Evolutionary conservation across 1,140 invertebrate genomes (phyloP).

Genomic region (Bombus consobrinus): DNA sequence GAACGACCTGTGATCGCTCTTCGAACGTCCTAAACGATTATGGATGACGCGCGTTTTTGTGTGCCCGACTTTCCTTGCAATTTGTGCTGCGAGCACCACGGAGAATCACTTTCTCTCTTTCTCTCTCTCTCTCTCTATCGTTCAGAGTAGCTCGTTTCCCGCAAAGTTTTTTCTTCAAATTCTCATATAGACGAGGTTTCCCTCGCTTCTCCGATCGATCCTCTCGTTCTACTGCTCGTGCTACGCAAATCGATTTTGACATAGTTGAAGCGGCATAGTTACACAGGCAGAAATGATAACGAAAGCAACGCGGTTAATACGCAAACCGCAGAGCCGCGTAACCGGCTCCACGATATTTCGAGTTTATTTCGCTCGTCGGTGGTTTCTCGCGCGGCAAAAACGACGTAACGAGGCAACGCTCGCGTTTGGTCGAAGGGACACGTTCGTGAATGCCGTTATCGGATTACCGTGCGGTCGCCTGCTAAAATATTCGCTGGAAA

Average conservation of each 20-base stretch:
- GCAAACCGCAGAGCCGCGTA: not conserved
- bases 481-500: conserved; percentile 5
- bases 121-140: no score
- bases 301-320: conserved; percentile 16
- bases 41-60: no score
- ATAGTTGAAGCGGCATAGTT: not conserved
- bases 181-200: not conserved
- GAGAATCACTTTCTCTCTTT: no score
- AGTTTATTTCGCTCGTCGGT: conserved; percentile 6
- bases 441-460: not conserved
- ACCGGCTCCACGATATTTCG: not conserved
- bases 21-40: no score
- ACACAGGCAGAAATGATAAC: not conserved
- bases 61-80: no score
- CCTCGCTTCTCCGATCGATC: no score
- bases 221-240: not conserved
- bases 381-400: conserved; percentile 9
- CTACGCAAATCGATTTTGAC: not conserved
- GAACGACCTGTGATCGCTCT: no score
- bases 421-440: not conserved
- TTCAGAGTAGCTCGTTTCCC: no score
- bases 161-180: no score
- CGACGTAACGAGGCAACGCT: not conserved
- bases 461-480: not conserved
- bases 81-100: no score